Evolutionary conservation across 2,113 vertebrate genomes (phyloP).

Genomic region (Strix uralensis): DNA sequence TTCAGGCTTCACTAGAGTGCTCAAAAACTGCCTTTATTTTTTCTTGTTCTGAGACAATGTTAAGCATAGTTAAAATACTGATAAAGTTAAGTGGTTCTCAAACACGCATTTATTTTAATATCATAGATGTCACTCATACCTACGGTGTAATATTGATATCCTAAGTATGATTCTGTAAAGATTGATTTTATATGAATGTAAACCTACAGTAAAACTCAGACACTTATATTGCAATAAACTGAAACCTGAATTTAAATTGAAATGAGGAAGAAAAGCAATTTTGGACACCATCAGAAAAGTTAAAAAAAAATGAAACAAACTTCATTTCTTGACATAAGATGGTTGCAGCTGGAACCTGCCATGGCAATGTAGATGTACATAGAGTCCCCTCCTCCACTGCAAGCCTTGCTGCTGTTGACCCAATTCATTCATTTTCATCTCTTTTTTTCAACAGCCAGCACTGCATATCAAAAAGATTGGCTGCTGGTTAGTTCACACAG

Average conservation of each 20-base stretch:
- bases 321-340: neutral
- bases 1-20: neutral
- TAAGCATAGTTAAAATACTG: neutral
- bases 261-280: neutral
- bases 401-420: neutral
- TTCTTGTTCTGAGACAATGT: neutral
- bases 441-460: neutral
- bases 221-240: neutral
- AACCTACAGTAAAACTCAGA: neutral
- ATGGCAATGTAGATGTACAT: neutral
- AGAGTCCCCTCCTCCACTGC: neutral
- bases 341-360: neutral
- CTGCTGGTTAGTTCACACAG: neutral
- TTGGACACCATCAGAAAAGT: neutral
- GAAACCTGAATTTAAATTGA: slow-evolving; percentile 4
- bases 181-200: neutral
- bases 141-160: neutral
- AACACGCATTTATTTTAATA: neutral
- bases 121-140: neutral
- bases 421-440: neutral
- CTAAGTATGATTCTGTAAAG: neutral
- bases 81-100: neutral
- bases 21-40: neutral
- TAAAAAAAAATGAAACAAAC: neutral
- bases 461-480: neutral